Percentiles rank a stretch among this genome's conserved stretches.
Evolutionary conservation across 2,113 vertebrate species (phyloP).

Genomic region (Andinoacara biseriatus): DNA sequence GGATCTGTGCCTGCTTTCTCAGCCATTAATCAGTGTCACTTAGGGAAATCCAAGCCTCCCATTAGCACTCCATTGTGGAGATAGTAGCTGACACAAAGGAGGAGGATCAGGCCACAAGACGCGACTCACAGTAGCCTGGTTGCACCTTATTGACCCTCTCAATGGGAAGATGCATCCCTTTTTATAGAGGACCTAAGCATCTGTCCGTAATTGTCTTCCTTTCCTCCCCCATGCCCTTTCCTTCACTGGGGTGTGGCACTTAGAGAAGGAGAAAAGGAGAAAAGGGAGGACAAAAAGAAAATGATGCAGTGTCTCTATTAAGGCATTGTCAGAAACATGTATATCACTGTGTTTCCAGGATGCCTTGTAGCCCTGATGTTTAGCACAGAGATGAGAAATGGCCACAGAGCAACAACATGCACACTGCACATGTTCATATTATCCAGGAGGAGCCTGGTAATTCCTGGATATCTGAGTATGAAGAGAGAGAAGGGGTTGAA

Average conservation of each 20-base stretch:
- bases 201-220: slow-evolving; percentile 24
- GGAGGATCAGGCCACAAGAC: slow-evolving; percentile 59
- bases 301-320: slow-evolving; percentile 61
- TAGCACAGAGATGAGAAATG: slow-evolving; percentile 13
- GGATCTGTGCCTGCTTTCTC: slow-evolving; percentile 52
- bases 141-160: slow-evolving; percentile 67
- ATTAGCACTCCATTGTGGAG: slow-evolving; percentile 61
- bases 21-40: slow-evolving; percentile 70
- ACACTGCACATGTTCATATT: background rate
- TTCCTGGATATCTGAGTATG: background rate
- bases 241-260: slow-evolving; percentile 28
- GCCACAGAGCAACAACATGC: background rate
- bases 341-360: slow-evolving; percentile 39
- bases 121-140: slow-evolving; percentile 48
- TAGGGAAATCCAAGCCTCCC: slow-evolving; percentile 69
- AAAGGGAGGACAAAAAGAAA: slow-evolving; percentile 29
- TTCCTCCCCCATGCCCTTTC: slow-evolving; percentile 18
- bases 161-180: slow-evolving; percentile 59
- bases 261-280: slow-evolving; percentile 11
- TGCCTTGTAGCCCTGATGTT: slow-evolving; percentile 39
- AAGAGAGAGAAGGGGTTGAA: background rate
- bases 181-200: slow-evolving; percentile 27
- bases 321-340: slow-evolving; percentile 51
- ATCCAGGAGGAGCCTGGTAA: background rate
- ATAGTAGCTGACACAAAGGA: slow-evolving; percentile 67